These are phyloP conservation scores for Hyperoplus lanceolatus DNA, from an alignment of 2,797 vertebrate genomes.

Conservation along the genomic window DNA sequence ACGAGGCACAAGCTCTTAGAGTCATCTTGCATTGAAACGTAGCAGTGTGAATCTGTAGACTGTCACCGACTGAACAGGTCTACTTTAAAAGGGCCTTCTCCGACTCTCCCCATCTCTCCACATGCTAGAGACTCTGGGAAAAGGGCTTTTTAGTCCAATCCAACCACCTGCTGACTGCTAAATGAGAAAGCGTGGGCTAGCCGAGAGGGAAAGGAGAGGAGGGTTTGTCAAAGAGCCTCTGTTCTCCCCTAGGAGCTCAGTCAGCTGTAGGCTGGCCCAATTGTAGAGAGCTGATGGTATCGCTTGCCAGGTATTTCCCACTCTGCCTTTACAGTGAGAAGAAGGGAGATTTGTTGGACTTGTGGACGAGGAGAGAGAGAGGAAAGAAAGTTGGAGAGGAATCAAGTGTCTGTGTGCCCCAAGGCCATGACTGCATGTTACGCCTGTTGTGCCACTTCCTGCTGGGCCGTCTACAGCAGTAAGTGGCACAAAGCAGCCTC, in stretches of 20 bases:
- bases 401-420: conserved; percentile 52
- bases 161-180: conserved; percentile 88
- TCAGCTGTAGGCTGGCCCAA: conserved; percentile 81
- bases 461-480: conserved; percentile 48
- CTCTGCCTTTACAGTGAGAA: conserved; percentile 62
- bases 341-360: conserved; percentile 59
- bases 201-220: conserved; percentile 73
- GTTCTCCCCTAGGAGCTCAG: conserved; percentile 82
- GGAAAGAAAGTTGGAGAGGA: conserved; percentile 50
- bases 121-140: conserved; percentile 76
- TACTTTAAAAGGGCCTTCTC: conserved; percentile 80
- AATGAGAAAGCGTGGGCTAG: conserved; percentile 86
- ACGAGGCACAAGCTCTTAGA: conserved; percentile 61
- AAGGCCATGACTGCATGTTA: conserved; percentile 34
- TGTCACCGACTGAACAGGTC: conserved; percentile 77
- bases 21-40: conserved; percentile 65
- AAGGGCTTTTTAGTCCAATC: conserved; percentile 85
- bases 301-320: conserved; percentile 80
- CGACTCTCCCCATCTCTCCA: conserved; percentile 63
- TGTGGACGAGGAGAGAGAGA: conserved; percentile 41
- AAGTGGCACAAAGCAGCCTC: conserved; percentile 56
- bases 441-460: background rate
- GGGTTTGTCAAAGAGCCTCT: conserved; percentile 84
- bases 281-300: conserved; percentile 78
- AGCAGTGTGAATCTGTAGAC: conserved; percentile 70